phyloP scores from a whole-genome alignment of 1,140 invertebrate genomes.

The Bacillus rossius region DNA sequence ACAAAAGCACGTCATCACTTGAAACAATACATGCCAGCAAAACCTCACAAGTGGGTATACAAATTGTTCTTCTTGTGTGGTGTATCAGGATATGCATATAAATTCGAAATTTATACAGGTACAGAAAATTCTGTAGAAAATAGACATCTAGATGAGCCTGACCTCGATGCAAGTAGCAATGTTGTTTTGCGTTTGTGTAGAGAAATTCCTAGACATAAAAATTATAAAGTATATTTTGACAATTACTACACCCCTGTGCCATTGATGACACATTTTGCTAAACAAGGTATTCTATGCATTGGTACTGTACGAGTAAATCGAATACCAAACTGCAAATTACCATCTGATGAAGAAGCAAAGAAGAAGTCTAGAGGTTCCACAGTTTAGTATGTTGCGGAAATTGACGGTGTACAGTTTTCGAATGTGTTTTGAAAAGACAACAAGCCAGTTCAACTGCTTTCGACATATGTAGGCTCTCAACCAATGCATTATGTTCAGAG shows the following conservation, averaged over 20 bases:
- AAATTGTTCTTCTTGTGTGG: slow-evolving; percentile 30
- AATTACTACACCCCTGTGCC: slow-evolving; percentile 34
- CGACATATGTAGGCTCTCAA: background rate
- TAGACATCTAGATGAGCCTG: slow-evolving; percentile 13
- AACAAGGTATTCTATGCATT: slow-evolving; percentile 26
- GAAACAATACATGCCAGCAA: slow-evolving; percentile 34
- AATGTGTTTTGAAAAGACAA: background rate
- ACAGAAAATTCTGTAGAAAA: background rate
- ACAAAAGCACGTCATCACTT: slow-evolving; percentile 30
- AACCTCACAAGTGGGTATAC: slow-evolving; percentile 35
- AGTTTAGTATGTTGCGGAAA: background rate
- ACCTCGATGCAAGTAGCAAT: slow-evolving; percentile 27
- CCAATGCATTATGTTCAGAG: background rate
- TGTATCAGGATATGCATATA: slow-evolving; percentile 25
- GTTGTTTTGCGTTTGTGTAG: slow-evolving; percentile 19
- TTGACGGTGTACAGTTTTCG: background rate
- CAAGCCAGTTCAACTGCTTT: background rate
- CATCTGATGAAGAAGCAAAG: background rate
- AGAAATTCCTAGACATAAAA: slow-evolving; percentile 10
- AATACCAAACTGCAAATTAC: background rate
- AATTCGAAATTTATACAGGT: slow-evolving; percentile 32
- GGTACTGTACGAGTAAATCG: slow-evolving; percentile 11
- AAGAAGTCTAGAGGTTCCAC: background rate
- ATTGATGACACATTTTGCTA: slow-evolving; percentile 25
- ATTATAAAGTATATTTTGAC: slow-evolving; percentile 33